These are phyloP conservation scores for Tamias sibiricus DNA, from an alignment of 2,113 vertebrate species.

Conservation along the genomic window DNA sequence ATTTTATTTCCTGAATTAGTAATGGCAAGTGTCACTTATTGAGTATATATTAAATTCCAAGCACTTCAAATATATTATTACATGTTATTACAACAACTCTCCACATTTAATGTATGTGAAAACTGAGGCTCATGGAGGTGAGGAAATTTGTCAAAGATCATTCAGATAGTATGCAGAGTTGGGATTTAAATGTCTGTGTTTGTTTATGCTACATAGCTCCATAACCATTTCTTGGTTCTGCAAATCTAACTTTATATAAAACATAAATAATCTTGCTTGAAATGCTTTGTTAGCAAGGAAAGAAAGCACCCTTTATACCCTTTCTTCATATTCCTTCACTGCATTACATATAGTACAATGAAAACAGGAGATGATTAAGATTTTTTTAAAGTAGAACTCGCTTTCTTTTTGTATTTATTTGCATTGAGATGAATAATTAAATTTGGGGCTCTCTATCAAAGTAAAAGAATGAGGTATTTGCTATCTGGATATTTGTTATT, in stretches of 20 bases:
- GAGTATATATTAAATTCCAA: neutral
- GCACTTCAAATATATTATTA: constrained; percentile 17
- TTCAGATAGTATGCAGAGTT: neutral
- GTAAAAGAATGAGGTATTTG: constrained; percentile 84
- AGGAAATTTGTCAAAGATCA: constrained; percentile 32
- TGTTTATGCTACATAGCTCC: neutral
- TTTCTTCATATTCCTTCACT: constrained; percentile 62
- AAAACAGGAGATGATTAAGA: constrained; percentile 80
- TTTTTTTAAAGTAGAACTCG: constrained; percentile 82
- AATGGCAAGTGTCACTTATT: constrained; percentile 22
- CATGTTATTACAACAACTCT: neutral
- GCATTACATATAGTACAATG: constrained; percentile 72
- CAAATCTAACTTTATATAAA: constrained; percentile 47
- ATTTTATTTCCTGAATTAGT: constrained; percentile 8
- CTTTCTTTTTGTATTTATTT: constrained; percentile 84
- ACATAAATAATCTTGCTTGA: constrained; percentile 63
- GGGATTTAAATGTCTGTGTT: neutral
- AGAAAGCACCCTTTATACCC: constrained; percentile 54
- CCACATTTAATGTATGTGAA: constrained; percentile 20
- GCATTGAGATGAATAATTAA: constrained; percentile 83
- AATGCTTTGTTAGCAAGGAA: constrained; percentile 59
- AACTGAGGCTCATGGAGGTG: neutral
- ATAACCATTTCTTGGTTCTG: constrained; percentile 29
- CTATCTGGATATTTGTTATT: constrained; percentile 86
- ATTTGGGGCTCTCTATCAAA: constrained; percentile 81